These are phyloP conservation scores for Oceanites oceanicus DNA, from an alignment of 2,113 vertebrate genomes.

Conservation along the genomic window DNA sequence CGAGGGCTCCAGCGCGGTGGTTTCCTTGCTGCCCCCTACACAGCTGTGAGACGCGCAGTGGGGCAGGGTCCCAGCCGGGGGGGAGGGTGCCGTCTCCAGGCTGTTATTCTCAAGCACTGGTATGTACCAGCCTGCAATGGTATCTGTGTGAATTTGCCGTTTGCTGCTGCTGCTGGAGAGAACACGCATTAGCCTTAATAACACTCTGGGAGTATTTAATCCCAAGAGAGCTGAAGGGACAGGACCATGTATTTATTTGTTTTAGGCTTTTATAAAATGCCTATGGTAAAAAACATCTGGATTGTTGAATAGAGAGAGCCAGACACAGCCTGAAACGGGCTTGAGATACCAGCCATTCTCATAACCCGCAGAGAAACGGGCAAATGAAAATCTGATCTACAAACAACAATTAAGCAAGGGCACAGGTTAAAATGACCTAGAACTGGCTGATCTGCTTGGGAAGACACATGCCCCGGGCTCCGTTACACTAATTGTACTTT, in stretches of 20 bases:
- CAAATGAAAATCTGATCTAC: background rate
- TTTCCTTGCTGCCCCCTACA: background rate
- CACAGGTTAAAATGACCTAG: background rate
- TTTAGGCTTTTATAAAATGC: background rate
- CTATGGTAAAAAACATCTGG: slow-evolving; percentile 13
- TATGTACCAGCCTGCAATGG: background rate
- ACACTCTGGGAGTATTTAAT: background rate
- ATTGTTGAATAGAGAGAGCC: background rate
- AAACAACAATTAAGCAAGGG: background rate
- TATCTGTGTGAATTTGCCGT: background rate
- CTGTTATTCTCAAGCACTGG: background rate
- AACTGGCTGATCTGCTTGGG: background rate
- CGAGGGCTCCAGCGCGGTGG: fast-evolving
- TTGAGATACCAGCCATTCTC: background rate
- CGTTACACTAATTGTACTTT: background rate
- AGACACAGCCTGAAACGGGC: background rate
- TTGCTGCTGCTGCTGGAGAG: background rate
- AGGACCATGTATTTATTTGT: background rate
- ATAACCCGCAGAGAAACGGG: background rate
- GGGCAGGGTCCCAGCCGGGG: background rate
- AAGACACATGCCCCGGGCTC: background rate
- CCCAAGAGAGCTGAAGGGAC: background rate
- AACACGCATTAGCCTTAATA: background rate
- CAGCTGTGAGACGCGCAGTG: background rate
- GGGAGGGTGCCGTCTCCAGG: background rate